A percentile compares a stretch with the other conserved stretches of the same genome.
These are phyloP conservation scores for Muntiacus muntjak DNA, from an alignment of 2,113 vertebrate genomes.

Conservation along the genomic window DNA sequence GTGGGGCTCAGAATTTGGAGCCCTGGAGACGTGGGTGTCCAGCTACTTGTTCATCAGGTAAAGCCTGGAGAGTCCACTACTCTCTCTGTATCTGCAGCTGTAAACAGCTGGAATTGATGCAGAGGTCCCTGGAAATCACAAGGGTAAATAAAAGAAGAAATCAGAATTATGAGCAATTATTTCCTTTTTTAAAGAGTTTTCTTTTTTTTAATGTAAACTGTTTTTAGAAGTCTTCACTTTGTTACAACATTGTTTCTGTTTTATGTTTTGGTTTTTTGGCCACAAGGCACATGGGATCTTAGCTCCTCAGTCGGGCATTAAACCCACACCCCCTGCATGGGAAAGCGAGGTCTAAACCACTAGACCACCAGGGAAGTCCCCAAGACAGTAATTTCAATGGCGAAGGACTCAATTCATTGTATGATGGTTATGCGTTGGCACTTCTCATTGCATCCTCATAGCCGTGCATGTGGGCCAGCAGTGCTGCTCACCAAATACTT, in stretches of 20 bases:
- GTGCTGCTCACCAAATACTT: not conserved
- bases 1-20: not conserved
- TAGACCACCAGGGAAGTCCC: not conserved
- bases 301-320: not conserved
- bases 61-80: not conserved
- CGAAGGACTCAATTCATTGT: not conserved
- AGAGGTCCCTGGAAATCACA: not conserved
- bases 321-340: not conserved
- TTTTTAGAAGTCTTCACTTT: not conserved
- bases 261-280: not conserved
- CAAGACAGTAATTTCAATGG: not conserved
- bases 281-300: not conserved
- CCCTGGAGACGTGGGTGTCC: not conserved
- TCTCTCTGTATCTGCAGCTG: not conserved
- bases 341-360: not conserved
- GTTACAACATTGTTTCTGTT: not conserved
- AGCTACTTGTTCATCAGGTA: not conserved
- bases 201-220: not conserved
- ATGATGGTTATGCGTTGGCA: accelerated
- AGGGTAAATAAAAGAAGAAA: not conserved
- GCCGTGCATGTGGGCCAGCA: accelerated
- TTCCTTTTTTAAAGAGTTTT: not conserved
- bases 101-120: not conserved
- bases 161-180: not conserved
- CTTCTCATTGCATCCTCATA: not conserved